Conservation (phyloP, 1,140 invertebrate genomes). For the Holcopasites calliopsidis region DNA sequence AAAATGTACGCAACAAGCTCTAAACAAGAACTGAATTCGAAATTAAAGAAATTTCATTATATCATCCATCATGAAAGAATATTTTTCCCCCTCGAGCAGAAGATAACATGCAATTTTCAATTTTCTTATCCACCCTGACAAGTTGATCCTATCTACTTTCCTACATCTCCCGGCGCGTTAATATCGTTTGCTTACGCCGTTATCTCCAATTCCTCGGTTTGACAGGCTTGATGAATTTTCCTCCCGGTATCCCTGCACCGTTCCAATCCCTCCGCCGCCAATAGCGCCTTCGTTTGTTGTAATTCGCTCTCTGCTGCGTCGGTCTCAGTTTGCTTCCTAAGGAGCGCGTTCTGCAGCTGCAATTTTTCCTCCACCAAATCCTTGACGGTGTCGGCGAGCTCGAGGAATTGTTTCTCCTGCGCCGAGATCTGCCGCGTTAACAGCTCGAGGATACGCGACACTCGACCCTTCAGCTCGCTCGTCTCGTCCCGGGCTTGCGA, state of each 20-base stretch:
- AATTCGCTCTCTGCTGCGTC: slow-evolving; percentile 43
- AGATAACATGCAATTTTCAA: neutral
- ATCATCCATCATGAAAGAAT: no score
- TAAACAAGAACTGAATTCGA: no score
- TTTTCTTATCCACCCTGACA: neutral
- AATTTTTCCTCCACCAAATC: slow-evolving; percentile 66
- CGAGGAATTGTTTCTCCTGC: slow-evolving; percentile 65
- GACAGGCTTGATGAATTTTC: slow-evolving; percentile 55
- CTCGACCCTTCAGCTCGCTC: slow-evolving; percentile 59
- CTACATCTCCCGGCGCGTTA: neutral
- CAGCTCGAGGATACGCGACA: slow-evolving; percentile 58
- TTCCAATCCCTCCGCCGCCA: slow-evolving; percentile 60
- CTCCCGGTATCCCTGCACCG: slow-evolving; percentile 48
- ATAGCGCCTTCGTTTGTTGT: slow-evolving; percentile 52
- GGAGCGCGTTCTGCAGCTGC: slow-evolving; percentile 59
- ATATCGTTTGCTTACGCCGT: slow-evolving; percentile 4
- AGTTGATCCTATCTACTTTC: neutral
- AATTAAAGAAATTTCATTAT: no score
- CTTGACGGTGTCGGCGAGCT: slow-evolving; percentile 62
- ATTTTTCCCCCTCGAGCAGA: no score
- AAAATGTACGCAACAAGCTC: neutral
- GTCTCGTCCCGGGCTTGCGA: slow-evolving; percentile 39
- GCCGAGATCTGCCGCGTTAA: slow-evolving; percentile 60
- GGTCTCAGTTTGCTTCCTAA: slow-evolving; percentile 50
- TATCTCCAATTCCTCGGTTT: slow-evolving; percentile 37